These are phyloP conservation scores for Dryococelus australis DNA, from an alignment of 2,888 invertebrate genomes.

Conservation along the genomic window DNA sequence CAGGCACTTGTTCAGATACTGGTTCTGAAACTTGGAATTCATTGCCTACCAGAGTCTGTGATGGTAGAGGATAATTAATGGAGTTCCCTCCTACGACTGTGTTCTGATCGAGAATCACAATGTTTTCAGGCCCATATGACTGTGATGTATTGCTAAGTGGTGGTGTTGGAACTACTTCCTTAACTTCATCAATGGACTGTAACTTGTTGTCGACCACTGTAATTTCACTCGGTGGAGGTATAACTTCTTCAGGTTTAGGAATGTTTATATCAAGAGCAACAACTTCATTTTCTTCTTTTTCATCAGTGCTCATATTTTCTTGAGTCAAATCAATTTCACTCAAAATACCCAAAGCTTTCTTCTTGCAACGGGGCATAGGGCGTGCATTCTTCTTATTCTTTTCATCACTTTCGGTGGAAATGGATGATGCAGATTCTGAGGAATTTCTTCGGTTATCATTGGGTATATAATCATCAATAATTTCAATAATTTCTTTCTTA, in stretches of 20 bases:
- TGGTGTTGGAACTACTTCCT: neutral
- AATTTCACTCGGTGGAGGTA: neutral
- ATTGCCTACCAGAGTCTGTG: slow-evolving; percentile 20
- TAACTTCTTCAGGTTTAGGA: neutral
- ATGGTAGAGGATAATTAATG: neutral
- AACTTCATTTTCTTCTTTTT: slow-evolving; percentile 48
- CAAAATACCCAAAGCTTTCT: slow-evolving; percentile 47
- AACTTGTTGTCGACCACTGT: slow-evolving; percentile 32
- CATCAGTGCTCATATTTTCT: slow-evolving; percentile 48
- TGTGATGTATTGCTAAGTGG: slow-evolving; percentile 28
- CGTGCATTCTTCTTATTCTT: slow-evolving; percentile 57
- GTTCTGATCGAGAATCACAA: neutral
- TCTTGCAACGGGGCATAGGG: slow-evolving; percentile 61
- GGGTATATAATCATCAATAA: slow-evolving; percentile 2
- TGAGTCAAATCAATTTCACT: slow-evolving; percentile 46
- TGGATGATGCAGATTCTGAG: slow-evolving; percentile 26
- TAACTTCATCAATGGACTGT: neutral
- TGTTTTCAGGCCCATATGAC: neutral
- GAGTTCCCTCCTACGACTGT: neutral
- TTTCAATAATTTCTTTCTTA: neutral
- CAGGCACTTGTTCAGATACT: slow-evolving; percentile 40
- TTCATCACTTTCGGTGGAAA: slow-evolving; percentile 40
- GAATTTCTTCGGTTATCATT: slow-evolving; percentile 22
- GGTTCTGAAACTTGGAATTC: slow-evolving; percentile 28
- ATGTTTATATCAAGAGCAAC: neutral